These are phyloP conservation scores for Mastomys natalensis DNA, from an alignment of 2,113 vertebrate species.

Conservation along the genomic window DNA sequence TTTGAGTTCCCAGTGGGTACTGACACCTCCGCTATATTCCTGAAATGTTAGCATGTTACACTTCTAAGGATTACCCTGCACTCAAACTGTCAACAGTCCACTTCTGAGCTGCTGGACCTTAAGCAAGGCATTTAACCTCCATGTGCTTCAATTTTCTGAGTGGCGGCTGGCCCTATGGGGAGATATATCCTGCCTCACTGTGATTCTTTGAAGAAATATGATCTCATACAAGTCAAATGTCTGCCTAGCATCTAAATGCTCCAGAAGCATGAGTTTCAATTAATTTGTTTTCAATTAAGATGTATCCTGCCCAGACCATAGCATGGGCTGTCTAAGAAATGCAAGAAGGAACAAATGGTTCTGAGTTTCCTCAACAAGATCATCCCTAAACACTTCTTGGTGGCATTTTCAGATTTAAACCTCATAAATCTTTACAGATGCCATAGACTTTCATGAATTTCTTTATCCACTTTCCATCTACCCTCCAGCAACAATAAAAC, in stretches of 20 bases:
- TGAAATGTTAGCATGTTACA: neutral
- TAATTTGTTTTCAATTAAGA: neutral
- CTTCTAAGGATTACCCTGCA: neutral
- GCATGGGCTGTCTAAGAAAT: neutral
- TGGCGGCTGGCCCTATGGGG: neutral
- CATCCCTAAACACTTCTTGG: neutral
- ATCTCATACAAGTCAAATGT: neutral
- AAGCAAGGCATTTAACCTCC: neutral
- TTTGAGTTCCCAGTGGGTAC: constrained; percentile 7
- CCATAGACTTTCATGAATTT: neutral
- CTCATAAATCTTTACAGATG: constrained; percentile 23
- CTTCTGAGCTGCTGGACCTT: neutral
- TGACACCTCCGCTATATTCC: neutral
- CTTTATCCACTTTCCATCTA: neutral
- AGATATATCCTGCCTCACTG: neutral
- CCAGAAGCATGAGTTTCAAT: neutral
- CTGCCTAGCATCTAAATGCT: neutral
- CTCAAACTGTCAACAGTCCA: neutral
- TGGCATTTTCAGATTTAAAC: constrained; percentile 1
- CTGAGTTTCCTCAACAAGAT: neutral
- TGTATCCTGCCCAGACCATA: neutral
- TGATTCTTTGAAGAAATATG: neutral
- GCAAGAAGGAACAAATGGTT: neutral
- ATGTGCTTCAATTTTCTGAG: constrained; percentile 25
- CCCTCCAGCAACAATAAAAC: constrained; percentile 47